These are phyloP conservation scores for Hypomecis punctinalis DNA, from an alignment of 2,888 invertebrate species.

Conservation along the genomic window DNA sequence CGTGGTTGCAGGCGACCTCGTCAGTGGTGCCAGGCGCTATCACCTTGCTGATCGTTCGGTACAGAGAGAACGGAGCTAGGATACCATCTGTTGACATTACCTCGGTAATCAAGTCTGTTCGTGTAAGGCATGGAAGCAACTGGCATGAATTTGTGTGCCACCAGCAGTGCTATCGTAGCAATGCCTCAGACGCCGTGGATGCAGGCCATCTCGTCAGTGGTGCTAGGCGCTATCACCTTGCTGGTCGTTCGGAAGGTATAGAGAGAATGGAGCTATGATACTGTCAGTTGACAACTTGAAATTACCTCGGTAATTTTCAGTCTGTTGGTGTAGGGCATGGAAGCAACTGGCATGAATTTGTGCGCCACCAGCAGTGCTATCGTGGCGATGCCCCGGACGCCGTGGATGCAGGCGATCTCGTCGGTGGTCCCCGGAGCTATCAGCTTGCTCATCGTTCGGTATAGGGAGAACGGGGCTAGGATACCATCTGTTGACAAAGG, in stretches of 20 bases:
- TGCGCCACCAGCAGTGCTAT: slow-evolving; percentile 87
- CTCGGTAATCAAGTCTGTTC: slow-evolving; percentile 86
- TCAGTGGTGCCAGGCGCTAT: slow-evolving; percentile 78
- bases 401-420: slow-evolving; percentile 89
- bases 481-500: slow-evolving; percentile 58
- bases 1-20: slow-evolving; percentile 89
- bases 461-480: slow-evolving; percentile 87
- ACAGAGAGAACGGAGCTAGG: slow-evolving; percentile 87
- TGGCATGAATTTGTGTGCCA: slow-evolving; percentile 88
- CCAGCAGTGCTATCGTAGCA: slow-evolving; percentile 86
- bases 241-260: slow-evolving; percentile 84
- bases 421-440: slow-evolving; percentile 78
- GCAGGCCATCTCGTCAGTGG: slow-evolving; percentile 86
- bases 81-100: slow-evolving; percentile 72
- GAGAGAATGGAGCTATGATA: slow-evolving; percentile 86
- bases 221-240: slow-evolving; percentile 83
- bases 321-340: slow-evolving; percentile 87
- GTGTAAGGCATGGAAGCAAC: slow-evolving; percentile 86
- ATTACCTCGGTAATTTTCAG: slow-evolving; percentile 85
- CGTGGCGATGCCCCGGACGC: slow-evolving; percentile 88
- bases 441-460: slow-evolving; percentile 85
- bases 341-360: slow-evolving; percentile 87
- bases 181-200: slow-evolving; percentile 89
- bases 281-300: slow-evolving; percentile 60
- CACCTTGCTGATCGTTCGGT: slow-evolving; percentile 85